phyloP scores from a whole-genome alignment of 2,888 invertebrate genomes.

The Epirrhoe tristata region DNA sequence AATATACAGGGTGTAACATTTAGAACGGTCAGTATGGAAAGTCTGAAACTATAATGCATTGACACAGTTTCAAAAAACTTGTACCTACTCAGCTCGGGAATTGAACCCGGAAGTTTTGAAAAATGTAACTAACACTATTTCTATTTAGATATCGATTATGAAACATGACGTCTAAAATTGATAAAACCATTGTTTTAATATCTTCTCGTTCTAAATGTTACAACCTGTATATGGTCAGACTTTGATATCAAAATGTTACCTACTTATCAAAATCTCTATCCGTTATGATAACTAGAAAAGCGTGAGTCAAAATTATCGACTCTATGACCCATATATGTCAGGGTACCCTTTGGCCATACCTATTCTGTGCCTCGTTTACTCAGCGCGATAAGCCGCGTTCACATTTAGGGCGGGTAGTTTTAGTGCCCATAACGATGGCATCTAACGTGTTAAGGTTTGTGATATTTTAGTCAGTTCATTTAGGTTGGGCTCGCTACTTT shows the following conservation, averaged over 20 bases:
- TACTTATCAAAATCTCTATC: slow-evolving; percentile 11
- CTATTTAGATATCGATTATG: too few species aligned
- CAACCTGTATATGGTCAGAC: too few species aligned
- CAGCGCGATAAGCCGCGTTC: slow-evolving; percentile 36
- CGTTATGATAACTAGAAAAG: slow-evolving; percentile 64
- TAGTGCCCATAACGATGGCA: slow-evolving; percentile 27
- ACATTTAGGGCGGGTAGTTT: slow-evolving; percentile 29
- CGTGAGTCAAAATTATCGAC: slow-evolving; percentile 72
- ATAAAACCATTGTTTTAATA: too few species aligned
- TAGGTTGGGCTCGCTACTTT: slow-evolving; percentile 8
- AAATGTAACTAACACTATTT: too few species aligned
- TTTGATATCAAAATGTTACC: not conserved
- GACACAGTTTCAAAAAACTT: too few species aligned
- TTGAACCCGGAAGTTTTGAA: too few species aligned
- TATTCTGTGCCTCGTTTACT: slow-evolving; percentile 56
- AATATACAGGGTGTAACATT: too few species aligned
- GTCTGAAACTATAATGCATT: too few species aligned
- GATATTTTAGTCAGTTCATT: slow-evolving; percentile 31
- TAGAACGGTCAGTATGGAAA: too few species aligned
- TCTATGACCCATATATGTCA: slow-evolving; percentile 57
- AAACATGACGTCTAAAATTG: too few species aligned
- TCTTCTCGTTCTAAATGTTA: too few species aligned
- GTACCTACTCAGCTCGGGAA: too few species aligned
- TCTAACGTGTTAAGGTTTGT: slow-evolving; percentile 25
- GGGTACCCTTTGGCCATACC: slow-evolving; percentile 54